Base-by-base conservation (phyloP, 2,113 vertebrate genomes). In the Aepyceros melampus region DNA sequence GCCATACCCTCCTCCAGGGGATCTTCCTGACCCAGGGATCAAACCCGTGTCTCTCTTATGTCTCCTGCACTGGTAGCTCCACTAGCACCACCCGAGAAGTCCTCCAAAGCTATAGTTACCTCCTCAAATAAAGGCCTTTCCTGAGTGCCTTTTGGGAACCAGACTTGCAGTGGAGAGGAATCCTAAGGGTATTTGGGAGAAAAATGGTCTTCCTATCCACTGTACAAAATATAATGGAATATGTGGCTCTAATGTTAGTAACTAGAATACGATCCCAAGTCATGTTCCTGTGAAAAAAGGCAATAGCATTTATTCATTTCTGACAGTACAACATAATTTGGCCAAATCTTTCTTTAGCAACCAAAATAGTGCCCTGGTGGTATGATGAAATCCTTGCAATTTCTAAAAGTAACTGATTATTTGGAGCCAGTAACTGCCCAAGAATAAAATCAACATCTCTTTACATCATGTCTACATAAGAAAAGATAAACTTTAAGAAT, bases 321-420 rank as follows among this genome's bases (percentile, higher is more conserved):
- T 67, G 55, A 92, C 49, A 87, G 15, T 14, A 27, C 3, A 74
- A 74, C 10, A 45, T 47, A 62, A 87, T 60, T 74, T 86, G 31
- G 6, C 33, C n/a, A 86, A 87, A 55, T 79, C 16, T 56, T 93
- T 95, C 74, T 56, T 95, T 89, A 96, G n/a, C 88, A 78, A 92
- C 36, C 7, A 67, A 64, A 91, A 94, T 45, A 49, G 17, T 36
- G 45, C 21, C 7, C 29, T 67, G 5, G 49, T 64, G 31, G 19
- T 71, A 91, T 81, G 12, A 55, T 79, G n/a, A 14, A 53, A 53
- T 49, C 86, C 78, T 7, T 84, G 12, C 16, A 36, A 29, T 29
- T 84, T 87, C 67, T 82, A 67, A 84, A 81, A 49, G 56, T 58
- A 92, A 84, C 21, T 23, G 19, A 71, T 40, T 74, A 74, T 74